Evolutionary conservation across 2,888 invertebrate species (phyloP), one percentile per base, ranked within the genome.

Genomic region (Limnephilus rhombicus): DNA sequence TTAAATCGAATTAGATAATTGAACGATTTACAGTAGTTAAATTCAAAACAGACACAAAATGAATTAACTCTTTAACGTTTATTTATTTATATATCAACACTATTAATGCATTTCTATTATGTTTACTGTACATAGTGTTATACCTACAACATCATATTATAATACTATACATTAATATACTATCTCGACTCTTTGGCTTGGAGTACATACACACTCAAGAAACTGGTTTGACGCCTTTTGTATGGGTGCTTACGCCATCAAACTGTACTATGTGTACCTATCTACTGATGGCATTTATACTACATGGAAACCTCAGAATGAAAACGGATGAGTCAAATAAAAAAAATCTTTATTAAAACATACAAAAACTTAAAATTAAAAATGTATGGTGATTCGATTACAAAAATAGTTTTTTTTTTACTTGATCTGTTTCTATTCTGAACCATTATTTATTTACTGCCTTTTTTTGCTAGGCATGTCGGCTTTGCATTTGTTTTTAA

Each of bases 181-280:
- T 68, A 18, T 86, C 88, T 91, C 80, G 49, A 45, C 88, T 68
- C 81, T 31, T 49, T 37, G 11, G 88, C 68, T 31, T 31, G 88
- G 31, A 24, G 80, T 91, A 45, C 80, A 15, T 91, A 45, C 80
- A 15, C 31, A 12, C 29, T 85, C 83, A 13, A 68, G 85, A 85
- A 92, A 93, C 93, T 85, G 93, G 93, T 93, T 93, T 91, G 31
- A 18, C 85, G n/a, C 83, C 90, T 34, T 91, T 92, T 91, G 91
- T 91, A 86, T 92, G 91, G 92, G 93, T 92, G 92, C 90, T 89
- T 92, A 92, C 93, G 90, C 90, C 91, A 87, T 90, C 88, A 92
- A 93, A 91, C 92, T 93, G 92, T 93, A 92, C 92, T 88, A 91
- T 93, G 91, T 89, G 92, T 92, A 91, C 82, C 90, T 89, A 85